These are phyloP conservation scores for Nesoenas mayeri DNA, from an alignment of 2,113 vertebrate species.

Conservation along the genomic window DNA sequence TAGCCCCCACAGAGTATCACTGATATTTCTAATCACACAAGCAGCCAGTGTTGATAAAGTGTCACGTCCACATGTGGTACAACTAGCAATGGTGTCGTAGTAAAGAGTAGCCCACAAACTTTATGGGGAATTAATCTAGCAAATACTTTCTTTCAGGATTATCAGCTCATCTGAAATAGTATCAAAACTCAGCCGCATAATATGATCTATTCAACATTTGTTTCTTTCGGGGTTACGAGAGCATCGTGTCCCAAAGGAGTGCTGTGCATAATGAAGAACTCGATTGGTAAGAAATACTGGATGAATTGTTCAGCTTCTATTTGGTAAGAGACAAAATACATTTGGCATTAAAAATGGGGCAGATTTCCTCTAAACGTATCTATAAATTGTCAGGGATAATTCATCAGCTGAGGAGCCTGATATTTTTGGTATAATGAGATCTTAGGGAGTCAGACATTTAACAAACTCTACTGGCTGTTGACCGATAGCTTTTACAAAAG, in stretches of 20 bases:
- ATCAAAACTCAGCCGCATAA: not conserved
- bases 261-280: not conserved
- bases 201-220: not conserved
- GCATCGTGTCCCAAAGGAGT: not conserved
- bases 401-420: not conserved
- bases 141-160: not conserved
- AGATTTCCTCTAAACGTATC: not conserved
- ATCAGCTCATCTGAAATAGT: not conserved
- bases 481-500: not conserved
- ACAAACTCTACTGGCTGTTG: not conserved
- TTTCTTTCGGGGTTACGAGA: not conserved
- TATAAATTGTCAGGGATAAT: not conserved
- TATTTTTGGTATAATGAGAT: conserved; percentile 16
- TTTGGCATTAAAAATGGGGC: conserved; percentile 22
- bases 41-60: not conserved
- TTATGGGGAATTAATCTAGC: not conserved
- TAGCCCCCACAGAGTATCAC: not conserved
- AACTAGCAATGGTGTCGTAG: not conserved
- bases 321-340: not conserved
- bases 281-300: not conserved
- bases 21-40: not conserved
- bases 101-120: not conserved
- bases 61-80: not conserved
- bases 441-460: not conserved
- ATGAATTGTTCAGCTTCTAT: not conserved